Percentiles rank a stretch among this genome's conserved stretches.
These are phyloP conservation scores for Hydraecia micacea DNA, from an alignment of 2,888 invertebrate species.

Conservation along the genomic window DNA sequence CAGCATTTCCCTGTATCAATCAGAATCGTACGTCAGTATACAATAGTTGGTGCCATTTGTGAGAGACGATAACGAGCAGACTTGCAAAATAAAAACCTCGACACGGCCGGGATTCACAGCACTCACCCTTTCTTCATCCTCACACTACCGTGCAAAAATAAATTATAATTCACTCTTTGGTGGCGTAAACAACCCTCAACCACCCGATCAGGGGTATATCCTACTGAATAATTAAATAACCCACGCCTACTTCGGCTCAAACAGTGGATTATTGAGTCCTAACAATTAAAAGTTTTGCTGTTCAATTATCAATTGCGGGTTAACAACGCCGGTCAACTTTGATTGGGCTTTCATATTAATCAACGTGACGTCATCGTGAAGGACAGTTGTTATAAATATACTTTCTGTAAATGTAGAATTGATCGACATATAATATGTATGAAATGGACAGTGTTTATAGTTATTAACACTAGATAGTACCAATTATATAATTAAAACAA, in stretches of 20 bases:
- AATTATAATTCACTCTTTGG: constrained; percentile 67
- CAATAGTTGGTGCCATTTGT: constrained; percentile 51
- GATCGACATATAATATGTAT: constrained; percentile 10
- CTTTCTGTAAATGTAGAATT: constrained; percentile 22
- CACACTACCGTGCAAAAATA: constrained; percentile 60
- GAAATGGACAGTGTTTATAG: too few relatives aligned
- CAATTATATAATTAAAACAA: background rate
- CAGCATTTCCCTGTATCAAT: constrained; percentile 30
- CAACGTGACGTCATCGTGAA: constrained; percentile 69
- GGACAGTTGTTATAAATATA: constrained; percentile 16
- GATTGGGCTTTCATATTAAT: constrained; percentile 79
- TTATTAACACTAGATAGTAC: too few relatives aligned
- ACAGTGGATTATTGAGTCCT: constrained; percentile 79
- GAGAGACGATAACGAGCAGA: constrained; percentile 50
- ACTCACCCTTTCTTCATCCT: constrained; percentile 46
- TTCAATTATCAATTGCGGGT: constrained; percentile 82
- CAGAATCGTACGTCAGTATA: constrained; percentile 28
- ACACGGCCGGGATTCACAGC: constrained; percentile 29
- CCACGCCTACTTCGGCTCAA: constrained; percentile 66
- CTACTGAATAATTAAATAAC: constrained; percentile 82
- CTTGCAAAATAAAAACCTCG: constrained; percentile 59
- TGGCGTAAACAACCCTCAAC: constrained; percentile 68
- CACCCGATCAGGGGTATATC: constrained; percentile 73
- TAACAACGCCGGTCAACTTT: constrained; percentile 74
- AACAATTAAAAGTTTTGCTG: constrained; percentile 81